Evolutionary conservation across 2,113 vertebrate species (phyloP).

Genomic region (Odocoileus hemionus): DNA sequence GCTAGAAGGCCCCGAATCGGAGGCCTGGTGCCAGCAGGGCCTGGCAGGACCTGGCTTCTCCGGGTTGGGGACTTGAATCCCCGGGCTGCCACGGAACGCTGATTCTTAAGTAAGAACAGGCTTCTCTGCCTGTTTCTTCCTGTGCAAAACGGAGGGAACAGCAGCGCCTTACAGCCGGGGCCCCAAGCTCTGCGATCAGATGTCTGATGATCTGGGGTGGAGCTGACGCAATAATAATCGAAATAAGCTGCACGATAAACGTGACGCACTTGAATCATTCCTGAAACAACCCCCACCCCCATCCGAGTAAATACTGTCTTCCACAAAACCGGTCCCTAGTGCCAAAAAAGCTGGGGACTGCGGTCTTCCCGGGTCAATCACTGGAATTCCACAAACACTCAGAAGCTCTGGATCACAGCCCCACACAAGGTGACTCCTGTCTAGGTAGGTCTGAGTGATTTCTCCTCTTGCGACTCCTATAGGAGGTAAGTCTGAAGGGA

Average conservation of each 20-base stretch:
- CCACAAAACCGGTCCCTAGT: not conserved
- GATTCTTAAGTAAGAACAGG: not conserved
- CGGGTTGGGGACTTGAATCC: not conserved
- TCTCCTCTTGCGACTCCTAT: not conserved
- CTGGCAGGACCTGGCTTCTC: fast-evolving
- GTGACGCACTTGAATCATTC: not conserved
- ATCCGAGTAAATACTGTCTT: not conserved
- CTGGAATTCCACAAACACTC: fast-evolving
- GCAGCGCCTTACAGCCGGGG: not conserved
- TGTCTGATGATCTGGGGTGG: not conserved
- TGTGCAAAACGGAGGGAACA: fast-evolving
- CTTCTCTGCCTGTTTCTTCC: not conserved
- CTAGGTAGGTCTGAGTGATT: fast-evolving
- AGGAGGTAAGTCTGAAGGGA: too few relatives aligned
- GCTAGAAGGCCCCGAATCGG: fast-evolving
- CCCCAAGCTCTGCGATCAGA: not conserved
- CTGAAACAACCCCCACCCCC: not conserved
- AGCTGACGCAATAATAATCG: not conserved
- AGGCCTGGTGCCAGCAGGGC: too few relatives aligned
- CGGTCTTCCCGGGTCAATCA: not conserved
- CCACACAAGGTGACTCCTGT: fast-evolving
- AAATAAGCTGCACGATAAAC: not conserved
- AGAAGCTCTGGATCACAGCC: fast-evolving
- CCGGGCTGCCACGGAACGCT: fast-evolving
- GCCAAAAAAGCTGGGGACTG: not conserved